A percentile compares a stretch with the other conserved stretches of the same genome.
Conservation (phyloP, 2,113 vertebrate genomes). For the Solea solea region DNA sequence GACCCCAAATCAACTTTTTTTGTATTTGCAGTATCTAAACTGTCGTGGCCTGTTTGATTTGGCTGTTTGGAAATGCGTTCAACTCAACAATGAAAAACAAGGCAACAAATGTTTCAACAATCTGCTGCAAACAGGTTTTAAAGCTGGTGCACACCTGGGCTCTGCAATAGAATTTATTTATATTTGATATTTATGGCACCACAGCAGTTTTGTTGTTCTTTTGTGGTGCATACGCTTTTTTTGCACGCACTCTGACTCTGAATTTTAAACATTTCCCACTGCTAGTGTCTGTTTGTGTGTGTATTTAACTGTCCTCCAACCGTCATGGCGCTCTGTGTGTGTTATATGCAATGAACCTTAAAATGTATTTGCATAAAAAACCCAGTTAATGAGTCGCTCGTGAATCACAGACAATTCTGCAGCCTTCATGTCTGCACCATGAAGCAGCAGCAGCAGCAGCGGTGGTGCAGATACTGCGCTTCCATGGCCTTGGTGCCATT, state of each 20-base stretch:
- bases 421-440: neutral
- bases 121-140: neutral
- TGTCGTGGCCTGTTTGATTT: slow-evolving; percentile 13
- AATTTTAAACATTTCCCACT: slow-evolving; percentile 10
- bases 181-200: neutral
- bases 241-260: slow-evolving; percentile 4
- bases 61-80: neutral
- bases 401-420: slow-evolving; percentile 7
- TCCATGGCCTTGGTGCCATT: slow-evolving; percentile 38
- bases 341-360: slow-evolving; percentile 37
- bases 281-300: slow-evolving; percentile 11
- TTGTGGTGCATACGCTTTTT: neutral
- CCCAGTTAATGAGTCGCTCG: slow-evolving; percentile 25
- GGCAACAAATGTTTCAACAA: slow-evolving; percentile 4
- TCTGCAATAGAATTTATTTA: neutral
- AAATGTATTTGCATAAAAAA: slow-evolving; percentile 38
- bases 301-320: slow-evolving; percentile 34
- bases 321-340: slow-evolving; percentile 20
- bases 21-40: neutral
- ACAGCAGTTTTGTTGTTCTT: neutral
- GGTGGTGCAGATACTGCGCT: neutral
- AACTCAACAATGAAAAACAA: slow-evolving; percentile 5
- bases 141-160: neutral
- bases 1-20: slow-evolving; percentile 13
- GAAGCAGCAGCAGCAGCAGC: slow-evolving; percentile 2